A percentile compares a stretch with the other conserved stretches of the same genome.
These are phyloP conservation scores for Lepeophtheirus salmonis DNA, from an alignment of 1,140 invertebrate species.

Conservation along the genomic window DNA sequence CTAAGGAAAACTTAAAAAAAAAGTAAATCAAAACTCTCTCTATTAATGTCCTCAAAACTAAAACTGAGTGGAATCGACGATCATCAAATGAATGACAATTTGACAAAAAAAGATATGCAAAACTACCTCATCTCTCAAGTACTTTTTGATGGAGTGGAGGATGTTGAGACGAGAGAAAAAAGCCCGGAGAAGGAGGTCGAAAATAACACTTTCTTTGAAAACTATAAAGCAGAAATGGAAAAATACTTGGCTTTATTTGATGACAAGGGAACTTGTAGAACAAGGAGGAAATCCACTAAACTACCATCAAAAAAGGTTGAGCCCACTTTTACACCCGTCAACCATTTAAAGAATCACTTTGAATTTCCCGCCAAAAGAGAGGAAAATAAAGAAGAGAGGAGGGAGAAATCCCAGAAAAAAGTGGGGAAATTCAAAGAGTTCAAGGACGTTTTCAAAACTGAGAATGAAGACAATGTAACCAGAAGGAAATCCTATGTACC, in stretches of 20 bases:
- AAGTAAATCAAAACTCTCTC: no score
- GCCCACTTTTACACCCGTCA: background rate
- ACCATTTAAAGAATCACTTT: constrained; percentile 1
- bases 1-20: background rate
- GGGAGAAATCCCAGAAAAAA: background rate
- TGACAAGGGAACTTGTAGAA: background rate
- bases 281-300: background rate
- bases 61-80: no score
- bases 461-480: background rate
- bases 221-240: constrained; percentile 10
- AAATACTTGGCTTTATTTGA: background rate
- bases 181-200: background rate
- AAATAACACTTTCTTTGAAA: background rate
- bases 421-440: background rate
- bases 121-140: constrained; percentile 9
- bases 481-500: constrained; percentile 4
- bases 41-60: no score
- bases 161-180: background rate
- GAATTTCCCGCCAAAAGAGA: background rate
- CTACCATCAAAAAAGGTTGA: background rate
- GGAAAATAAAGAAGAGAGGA: background rate
- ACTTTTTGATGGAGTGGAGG: background rate
- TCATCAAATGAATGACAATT: background rate
- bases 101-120: constrained; percentile 1
- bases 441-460: background rate